These are phyloP conservation scores for Cairina moschata DNA, from an alignment of 2,113 vertebrate genomes.

Conservation along the genomic window DNA sequence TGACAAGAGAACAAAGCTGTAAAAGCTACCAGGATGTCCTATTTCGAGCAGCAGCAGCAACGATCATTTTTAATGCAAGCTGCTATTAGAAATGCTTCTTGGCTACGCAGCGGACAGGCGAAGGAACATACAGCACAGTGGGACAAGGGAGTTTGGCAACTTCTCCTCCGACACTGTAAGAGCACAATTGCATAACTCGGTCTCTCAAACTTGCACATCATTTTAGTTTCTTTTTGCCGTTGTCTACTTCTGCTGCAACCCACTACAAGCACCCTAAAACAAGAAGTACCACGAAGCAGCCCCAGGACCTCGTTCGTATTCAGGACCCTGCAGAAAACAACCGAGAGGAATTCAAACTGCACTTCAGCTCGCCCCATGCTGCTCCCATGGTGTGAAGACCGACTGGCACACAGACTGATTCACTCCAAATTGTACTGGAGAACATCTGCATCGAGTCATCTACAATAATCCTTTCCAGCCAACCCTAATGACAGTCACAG, in stretches of 20 bases:
- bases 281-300: neutral
- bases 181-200: neutral
- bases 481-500: slow-evolving; percentile 3
- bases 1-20: accelerated
- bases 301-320: accelerated
- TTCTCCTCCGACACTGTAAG: neutral
- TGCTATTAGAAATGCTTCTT: accelerated
- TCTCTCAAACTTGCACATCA: neutral
- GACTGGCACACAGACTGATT: neutral
- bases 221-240: neutral
- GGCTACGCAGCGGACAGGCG: neutral
- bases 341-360: accelerated
- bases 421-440: neutral
- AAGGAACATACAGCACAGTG: accelerated
- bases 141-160: neutral
- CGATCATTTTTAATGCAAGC: accelerated
- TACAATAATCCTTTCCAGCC: slow-evolving; percentile 16
- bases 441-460: slow-evolving; percentile 58
- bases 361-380: accelerated
- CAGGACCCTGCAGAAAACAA: neutral
- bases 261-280: neutral
- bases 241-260: neutral
- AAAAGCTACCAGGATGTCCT: neutral
- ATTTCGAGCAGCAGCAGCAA: neutral
- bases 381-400: neutral